Conservation (phyloP, 2,113 vertebrate species). For the Dendrocopos noguchii region DNA sequence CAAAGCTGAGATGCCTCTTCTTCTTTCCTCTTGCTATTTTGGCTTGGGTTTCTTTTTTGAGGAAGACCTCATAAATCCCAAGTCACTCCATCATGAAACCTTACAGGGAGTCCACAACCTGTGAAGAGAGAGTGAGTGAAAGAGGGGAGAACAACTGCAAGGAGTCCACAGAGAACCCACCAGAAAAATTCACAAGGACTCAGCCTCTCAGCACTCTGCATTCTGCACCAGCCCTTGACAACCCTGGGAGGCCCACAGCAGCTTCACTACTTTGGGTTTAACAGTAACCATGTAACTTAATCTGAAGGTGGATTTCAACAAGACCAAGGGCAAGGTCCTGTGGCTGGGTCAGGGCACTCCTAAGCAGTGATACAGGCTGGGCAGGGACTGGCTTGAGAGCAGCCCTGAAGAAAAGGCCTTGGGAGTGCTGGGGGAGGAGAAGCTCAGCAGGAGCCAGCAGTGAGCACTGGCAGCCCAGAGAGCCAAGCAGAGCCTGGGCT, state of each 20-base stretch:
- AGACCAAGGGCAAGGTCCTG: too few relatives aligned
- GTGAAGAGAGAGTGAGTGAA: not conserved
- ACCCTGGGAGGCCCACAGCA: not conserved
- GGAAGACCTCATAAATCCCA: not conserved
- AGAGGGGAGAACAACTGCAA: not conserved
- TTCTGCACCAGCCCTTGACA: not conserved
- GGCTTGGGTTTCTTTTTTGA: not conserved
- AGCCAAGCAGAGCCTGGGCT: too few relatives aligned
- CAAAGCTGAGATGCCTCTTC: not conserved
- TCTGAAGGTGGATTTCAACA: not conserved
- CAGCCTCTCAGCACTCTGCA: not conserved
- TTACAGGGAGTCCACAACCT: not conserved
- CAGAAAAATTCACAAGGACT: not conserved
- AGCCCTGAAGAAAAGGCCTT: too few relatives aligned
- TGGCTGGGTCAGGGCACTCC: too few relatives aligned
- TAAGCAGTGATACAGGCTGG: too few relatives aligned
- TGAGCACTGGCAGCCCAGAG: too few relatives aligned
- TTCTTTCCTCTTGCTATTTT: too few relatives aligned
- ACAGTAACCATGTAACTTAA: not conserved
- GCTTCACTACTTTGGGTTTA: not conserved
- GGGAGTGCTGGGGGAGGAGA: too few relatives aligned
- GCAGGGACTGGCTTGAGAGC: too few relatives aligned
- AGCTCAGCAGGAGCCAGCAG: too few relatives aligned
- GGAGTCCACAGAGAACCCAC: not conserved
- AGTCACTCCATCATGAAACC: not conserved